Conservation (phyloP, 2,113 vertebrate species). For the Cyphomyrus discorhynchus region DNA sequence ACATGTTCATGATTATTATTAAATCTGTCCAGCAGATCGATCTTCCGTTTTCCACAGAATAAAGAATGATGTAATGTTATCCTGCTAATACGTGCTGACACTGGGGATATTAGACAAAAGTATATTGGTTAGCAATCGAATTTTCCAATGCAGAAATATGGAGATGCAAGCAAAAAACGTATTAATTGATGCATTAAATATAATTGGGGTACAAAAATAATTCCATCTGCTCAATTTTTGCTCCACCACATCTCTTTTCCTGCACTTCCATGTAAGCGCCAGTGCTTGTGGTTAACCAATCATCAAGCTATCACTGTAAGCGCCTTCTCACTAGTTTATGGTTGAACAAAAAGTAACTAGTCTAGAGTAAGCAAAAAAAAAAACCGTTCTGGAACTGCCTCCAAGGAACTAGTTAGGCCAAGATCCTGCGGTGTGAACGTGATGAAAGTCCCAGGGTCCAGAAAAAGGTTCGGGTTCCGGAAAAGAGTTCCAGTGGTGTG, state of each 20-base stretch:
- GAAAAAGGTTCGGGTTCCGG: not conserved
- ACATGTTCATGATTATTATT: not conserved
- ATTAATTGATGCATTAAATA: not conserved
- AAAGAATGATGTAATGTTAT: not conserved
- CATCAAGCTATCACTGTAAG: not conserved
- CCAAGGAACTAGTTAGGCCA: not conserved
- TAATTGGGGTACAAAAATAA: not conserved
- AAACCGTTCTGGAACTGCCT: not conserved
- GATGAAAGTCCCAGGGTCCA: not conserved
- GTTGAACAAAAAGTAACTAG: not conserved
- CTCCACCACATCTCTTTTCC: not conserved
- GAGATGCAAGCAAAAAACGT: not conserved
- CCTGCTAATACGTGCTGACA: not conserved
- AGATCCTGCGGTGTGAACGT: not conserved
- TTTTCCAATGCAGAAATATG: not conserved
- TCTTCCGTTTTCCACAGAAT: not conserved
- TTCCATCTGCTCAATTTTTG: not conserved
- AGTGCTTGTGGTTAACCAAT: not conserved
- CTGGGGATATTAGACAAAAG: not conserved
- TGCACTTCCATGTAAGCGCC: not conserved
- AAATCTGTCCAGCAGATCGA: not conserved
- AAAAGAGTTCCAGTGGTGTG: not conserved
- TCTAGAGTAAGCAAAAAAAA: not conserved
- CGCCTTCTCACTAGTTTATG: not conserved
- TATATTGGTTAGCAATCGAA: not conserved